phyloP scores from a whole-genome alignment of 2,113 vertebrate species.

The Suricata suricatta region DNA sequence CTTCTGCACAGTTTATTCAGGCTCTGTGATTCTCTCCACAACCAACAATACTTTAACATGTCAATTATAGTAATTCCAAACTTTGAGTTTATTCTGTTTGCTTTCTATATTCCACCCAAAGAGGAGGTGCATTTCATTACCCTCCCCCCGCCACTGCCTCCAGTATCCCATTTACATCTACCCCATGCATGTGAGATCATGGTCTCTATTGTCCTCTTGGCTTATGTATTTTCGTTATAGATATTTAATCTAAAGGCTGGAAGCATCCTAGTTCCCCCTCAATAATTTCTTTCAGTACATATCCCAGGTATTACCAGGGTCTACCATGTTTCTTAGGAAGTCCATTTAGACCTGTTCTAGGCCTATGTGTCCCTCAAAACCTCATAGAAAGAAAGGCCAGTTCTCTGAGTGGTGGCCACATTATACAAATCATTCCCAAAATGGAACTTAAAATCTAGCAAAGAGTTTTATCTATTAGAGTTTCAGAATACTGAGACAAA shows the following conservation, averaged over 20 bases:
- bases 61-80: constrained; percentile 8
- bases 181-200: background rate
- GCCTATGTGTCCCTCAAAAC: background rate
- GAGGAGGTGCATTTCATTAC: background rate
- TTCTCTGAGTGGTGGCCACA: background rate
- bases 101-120: background rate
- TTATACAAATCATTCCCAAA: background rate
- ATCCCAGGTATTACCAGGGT: background rate
- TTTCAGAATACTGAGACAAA: background rate
- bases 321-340: background rate
- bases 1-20: constrained; percentile 48
- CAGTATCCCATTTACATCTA: background rate
- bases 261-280: background rate
- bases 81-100: constrained; percentile 23
- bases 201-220: background rate
- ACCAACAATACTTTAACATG: constrained; percentile 8
- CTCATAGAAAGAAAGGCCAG: background rate
- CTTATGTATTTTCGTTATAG: background rate
- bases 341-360: background rate
- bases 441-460: background rate
- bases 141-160: no score
- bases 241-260: background rate
- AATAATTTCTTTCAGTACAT: constrained; percentile 32
- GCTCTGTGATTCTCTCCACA: constrained; percentile 29
- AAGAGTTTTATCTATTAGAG: background rate